Conservation (phyloP, 2,113 vertebrate genomes). For the Aplodontia rufa region DNA sequence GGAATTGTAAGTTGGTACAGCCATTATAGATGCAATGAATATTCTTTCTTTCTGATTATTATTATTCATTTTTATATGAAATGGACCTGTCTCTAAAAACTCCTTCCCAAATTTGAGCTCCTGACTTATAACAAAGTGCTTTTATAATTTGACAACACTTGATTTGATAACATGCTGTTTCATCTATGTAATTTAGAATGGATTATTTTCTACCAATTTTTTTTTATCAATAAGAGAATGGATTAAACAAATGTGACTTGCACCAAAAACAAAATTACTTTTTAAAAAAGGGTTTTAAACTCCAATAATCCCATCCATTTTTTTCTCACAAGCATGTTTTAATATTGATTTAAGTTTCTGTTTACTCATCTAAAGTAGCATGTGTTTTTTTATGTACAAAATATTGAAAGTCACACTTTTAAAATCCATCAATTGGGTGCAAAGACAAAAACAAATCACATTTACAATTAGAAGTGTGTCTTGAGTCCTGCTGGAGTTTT, state of each 20-base stretch:
- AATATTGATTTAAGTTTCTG: neutral
- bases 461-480: neutral
- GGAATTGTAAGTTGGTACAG: neutral
- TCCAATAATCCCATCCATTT: neutral
- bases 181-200: neutral
- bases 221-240: neutral
- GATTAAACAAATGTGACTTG: neutral
- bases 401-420: neutral
- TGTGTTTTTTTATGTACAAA: neutral
- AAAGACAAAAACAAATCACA: neutral
- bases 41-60: neutral
- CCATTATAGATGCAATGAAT: neutral
- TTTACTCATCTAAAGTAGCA: neutral
- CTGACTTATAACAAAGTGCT: neutral
- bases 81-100: neutral
- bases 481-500: neutral
- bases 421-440: neutral
- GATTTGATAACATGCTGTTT: neutral
- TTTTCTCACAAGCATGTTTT: neutral
- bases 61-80: neutral
- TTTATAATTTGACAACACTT: neutral
- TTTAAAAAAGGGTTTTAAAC: neutral
- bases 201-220: neutral
- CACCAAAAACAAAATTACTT: neutral
- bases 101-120: neutral